Evolutionary conservation across 2,888 invertebrate species (phyloP).

Genomic region (Dasysyrphus tricinctus): DNA sequence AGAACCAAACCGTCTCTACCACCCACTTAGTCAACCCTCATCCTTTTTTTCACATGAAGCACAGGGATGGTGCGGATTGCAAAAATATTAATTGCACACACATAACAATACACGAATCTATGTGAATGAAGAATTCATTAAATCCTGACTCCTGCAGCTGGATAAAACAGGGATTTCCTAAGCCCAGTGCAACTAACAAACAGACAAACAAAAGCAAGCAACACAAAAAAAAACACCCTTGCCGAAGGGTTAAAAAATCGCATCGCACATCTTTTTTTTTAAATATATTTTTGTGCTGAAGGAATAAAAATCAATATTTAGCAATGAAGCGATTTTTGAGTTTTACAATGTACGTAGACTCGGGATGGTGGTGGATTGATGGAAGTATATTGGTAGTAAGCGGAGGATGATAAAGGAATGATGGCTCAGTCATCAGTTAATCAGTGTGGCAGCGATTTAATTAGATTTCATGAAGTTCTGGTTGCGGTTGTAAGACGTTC

Average conservation of each 20-base stretch:
- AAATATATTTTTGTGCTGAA: constrained; percentile 59
- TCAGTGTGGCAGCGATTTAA: constrained; percentile 73
- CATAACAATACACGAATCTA: constrained; percentile 74
- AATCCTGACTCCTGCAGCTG: constrained; percentile 67
- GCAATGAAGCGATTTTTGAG: constrained; percentile 67
- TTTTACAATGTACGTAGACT: constrained; percentile 22
- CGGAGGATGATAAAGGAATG: constrained; percentile 14
- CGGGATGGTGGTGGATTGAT: not conserved
- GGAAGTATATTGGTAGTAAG: not conserved
- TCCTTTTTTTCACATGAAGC: not conserved
- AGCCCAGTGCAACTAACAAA: constrained; percentile 27
- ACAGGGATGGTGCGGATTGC: constrained; percentile 47
- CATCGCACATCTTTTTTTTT: constrained; percentile 38
- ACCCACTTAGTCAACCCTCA: constrained; percentile 1
- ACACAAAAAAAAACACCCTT: constrained; percentile 29
- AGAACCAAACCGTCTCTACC: not conserved
- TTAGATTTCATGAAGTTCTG: constrained; percentile 71
- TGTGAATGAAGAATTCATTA: constrained; percentile 75
- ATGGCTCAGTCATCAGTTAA: constrained; percentile 70
- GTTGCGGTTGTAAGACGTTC: constrained; percentile 61
- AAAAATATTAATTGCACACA: constrained; percentile 75
- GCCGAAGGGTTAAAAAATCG: constrained; percentile 44
- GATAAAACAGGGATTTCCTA: constrained; percentile 53
- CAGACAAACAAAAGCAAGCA: not conserved
- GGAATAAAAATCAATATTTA: constrained; percentile 72